Conservation (phyloP, 1,140 invertebrate species). For the Brachionus manjavacas region DNA sequence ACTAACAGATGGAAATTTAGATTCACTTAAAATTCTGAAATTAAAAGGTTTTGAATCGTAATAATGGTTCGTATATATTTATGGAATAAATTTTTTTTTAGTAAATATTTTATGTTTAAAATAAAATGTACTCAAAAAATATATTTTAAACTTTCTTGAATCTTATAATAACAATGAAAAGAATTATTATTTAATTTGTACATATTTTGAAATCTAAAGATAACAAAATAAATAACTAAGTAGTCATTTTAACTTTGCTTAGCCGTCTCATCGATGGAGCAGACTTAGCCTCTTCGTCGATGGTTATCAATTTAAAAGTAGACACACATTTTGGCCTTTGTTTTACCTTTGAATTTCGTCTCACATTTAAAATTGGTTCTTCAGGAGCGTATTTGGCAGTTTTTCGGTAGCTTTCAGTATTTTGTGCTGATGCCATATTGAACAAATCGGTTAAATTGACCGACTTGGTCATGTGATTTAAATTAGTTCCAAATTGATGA, state of each 20-base stretch:
- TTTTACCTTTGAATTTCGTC: slow-evolving; percentile 22
- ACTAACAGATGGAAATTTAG: too few species aligned
- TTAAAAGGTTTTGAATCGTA: too few species aligned
- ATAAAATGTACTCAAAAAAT: background rate
- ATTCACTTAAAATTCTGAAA: too few species aligned
- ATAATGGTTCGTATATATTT: too few species aligned
- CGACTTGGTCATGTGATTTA: background rate
- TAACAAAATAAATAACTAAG: background rate
- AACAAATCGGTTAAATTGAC: slow-evolving; percentile 8
- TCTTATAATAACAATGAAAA: background rate
- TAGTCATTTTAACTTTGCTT: slow-evolving; percentile 23
- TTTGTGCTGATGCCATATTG: slow-evolving; percentile 7
- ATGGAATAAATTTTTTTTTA: too few species aligned
- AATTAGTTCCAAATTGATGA: background rate
- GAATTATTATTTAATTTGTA: background rate
- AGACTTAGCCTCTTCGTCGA: background rate
- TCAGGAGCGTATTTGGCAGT: background rate
- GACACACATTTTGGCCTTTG: background rate
- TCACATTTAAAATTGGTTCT: background rate
- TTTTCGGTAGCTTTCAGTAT: slow-evolving; percentile 18
- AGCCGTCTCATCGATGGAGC: background rate
- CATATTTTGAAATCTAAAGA: background rate
- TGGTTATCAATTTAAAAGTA: slow-evolving; percentile 27
- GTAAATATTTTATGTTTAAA: too few species aligned
- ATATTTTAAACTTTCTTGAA: too few species aligned